Base-by-base conservation (phyloP, 2,888 invertebrate species). In the Deilephila porcellus region DNA sequence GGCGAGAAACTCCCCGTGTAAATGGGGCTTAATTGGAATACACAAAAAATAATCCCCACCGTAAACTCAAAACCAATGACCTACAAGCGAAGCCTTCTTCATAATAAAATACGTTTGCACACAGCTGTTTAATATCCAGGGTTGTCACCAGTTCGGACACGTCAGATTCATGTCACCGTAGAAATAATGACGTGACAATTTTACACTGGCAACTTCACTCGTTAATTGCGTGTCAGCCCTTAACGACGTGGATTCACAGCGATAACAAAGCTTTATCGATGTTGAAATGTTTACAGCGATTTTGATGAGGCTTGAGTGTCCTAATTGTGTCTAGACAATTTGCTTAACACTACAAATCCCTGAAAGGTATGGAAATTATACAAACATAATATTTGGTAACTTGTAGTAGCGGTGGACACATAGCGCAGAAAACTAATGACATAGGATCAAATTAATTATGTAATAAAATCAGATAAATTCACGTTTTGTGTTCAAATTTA, bases 111-210 rank as follows among this genome's bases (percentile, higher is more conserved):
- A 11, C 11, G 8, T n/a, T n/a, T 64, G 4, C 20, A 37, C 20
- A 37, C 20, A 20, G 45, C 45, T 45, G 64, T 64, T 37, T 45
- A 64, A 64, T 62, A 62, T 14, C 45, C 62, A 62, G 32, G 17
- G 71, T 70, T 75, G 80, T 76, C 80, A 75, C 74, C 74, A 64
- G 74, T 75, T 74, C 64, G 78, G 78, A 76, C 82, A 81, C 78
- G 83, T 80, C 84, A 81, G 71, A 71, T 76, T 82, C 80, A 64
- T 78, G 77, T 81, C 79, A 73, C 20, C 67, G 78, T 77, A 75
- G 78, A 76, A 78, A 82, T 85, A 84, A 85, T 83, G 81, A 81
- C 76, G 76, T 76, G 82, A 84, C 83, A 82, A 77, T 78, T 78
- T 80, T 78, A 81, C 79, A 79, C 76, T 76, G 80, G 79, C 76